phyloP scores from a whole-genome alignment of 2,888 invertebrate species.

The Mesopsocus fuscifrons region DNA sequence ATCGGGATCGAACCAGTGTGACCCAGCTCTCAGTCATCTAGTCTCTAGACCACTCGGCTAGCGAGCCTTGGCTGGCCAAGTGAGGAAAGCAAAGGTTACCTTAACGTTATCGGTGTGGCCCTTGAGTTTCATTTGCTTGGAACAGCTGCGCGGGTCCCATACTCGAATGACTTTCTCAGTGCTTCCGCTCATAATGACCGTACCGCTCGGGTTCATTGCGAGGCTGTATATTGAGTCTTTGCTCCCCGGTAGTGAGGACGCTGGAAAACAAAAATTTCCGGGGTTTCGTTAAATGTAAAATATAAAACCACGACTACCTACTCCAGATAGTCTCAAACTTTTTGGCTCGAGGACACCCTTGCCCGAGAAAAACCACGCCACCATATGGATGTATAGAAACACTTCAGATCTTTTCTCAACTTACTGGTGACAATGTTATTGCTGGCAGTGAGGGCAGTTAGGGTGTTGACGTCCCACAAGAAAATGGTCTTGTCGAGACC shows the following conservation, averaged over 20 bases:
- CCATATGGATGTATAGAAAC: too few species aligned
- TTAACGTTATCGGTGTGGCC: constrained; percentile 94
- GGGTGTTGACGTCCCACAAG: constrained; percentile 95
- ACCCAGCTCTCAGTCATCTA: too few species aligned
- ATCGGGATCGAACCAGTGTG: too few species aligned
- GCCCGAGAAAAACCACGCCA: too few species aligned
- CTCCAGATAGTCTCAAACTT: too few species aligned
- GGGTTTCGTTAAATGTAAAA: too few species aligned
- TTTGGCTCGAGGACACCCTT: too few species aligned
- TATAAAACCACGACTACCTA: too few species aligned
- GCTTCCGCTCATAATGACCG: constrained; percentile 88
- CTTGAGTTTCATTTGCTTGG: constrained; percentile 85
- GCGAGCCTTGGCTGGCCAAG: too few species aligned
- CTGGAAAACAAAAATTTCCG: constrained; percentile 29
- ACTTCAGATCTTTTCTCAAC: too few species aligned
- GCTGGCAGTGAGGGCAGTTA: constrained; percentile 92
- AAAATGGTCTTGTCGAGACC: constrained; percentile 94
- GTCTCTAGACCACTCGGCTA: too few species aligned
- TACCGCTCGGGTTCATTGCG: constrained; percentile 94
- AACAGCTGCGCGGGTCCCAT: constrained; percentile 94
- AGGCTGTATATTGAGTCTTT: constrained; percentile 98
- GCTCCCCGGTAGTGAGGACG: constrained; percentile 88
- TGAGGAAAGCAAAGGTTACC: too few species aligned
- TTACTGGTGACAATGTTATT: constrained; percentile 96
- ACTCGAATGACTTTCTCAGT: constrained; percentile 88